A percentile compares a stretch with the other conserved stretches of the same genome.
Conservation (phyloP, 2,797 vertebrate genomes). For the Falco biarmicus region DNA sequence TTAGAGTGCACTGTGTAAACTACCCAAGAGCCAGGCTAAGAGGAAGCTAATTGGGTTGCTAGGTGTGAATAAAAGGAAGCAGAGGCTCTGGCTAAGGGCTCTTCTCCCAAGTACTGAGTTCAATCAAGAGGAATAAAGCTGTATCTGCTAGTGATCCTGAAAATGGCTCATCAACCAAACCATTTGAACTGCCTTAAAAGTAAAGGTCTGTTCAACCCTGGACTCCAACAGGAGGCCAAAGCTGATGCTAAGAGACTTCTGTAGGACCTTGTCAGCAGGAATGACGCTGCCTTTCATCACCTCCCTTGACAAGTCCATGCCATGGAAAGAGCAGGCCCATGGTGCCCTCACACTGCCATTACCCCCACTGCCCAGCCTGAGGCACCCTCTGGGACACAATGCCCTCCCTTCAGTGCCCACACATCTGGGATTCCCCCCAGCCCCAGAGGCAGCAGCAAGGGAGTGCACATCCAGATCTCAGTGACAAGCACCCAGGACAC, state of each 20-base stretch:
- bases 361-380: neutral
- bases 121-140: neutral
- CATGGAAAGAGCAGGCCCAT: fast-evolving
- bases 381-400: neutral
- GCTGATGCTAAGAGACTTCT: neutral
- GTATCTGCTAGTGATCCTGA: neutral
- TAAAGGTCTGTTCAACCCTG: neutral
- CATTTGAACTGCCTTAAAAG: neutral
- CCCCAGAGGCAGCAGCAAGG: neutral
- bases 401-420: neutral
- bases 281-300: neutral
- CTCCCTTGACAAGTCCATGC: neutral
- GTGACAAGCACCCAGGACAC: neutral
- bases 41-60: neutral
- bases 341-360: fast-evolving
- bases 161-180: neutral
- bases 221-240: neutral
- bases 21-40: neutral
- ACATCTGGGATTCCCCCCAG: no score
- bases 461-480: neutral
- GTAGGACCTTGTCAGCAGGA: neutral
- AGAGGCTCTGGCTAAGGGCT: neutral
- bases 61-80: constrained; percentile 41
- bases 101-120: neutral
- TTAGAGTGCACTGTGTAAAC: neutral